Evolutionary conservation across 2,113 vertebrate genomes (phyloP).

Genomic region (Garra rufa): DNA sequence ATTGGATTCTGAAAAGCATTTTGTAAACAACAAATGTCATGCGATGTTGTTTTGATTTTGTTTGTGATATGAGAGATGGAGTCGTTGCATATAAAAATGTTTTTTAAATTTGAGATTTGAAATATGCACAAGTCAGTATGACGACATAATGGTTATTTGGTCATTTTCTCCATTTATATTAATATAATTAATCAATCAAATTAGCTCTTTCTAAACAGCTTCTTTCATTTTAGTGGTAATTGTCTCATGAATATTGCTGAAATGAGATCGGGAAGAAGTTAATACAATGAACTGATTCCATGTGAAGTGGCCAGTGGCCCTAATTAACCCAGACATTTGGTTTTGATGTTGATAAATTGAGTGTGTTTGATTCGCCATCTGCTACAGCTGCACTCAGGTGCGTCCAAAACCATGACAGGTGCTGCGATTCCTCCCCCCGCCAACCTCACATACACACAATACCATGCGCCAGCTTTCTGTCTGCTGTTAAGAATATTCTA

Average conservation of each 20-base stretch:
- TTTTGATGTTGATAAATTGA: conserved; percentile 70
- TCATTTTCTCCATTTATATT: not conserved
- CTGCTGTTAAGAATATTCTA: not conserved
- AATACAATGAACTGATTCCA: conserved; percentile 68
- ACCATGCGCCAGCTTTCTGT: not conserved
- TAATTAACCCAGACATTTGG: conserved; percentile 73
- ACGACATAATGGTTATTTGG: not conserved
- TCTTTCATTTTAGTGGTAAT: conserved; percentile 46
- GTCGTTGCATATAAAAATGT: not conserved
- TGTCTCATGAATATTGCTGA: conserved; percentile 59
- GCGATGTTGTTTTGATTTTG: not conserved
- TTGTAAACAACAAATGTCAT: conserved; percentile 1
- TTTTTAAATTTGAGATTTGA: not conserved
- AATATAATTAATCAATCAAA: conserved; percentile 46
- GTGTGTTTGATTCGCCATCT: conserved; percentile 67
- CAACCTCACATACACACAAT: not conserved
- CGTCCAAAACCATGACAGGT: conserved; percentile 23
- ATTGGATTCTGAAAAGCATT: conserved; percentile 49
- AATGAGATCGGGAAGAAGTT: conserved; percentile 57
- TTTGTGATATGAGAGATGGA: not conserved
- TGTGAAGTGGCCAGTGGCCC: conserved; percentile 64
- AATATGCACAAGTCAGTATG: not conserved
- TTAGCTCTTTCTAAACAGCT: conserved; percentile 35
- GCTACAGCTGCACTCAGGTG: conserved; percentile 55
- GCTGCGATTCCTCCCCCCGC: not conserved